Percentiles rank a stretch among this genome's conserved stretches.
Evolutionary conservation across 2,113 vertebrate species (phyloP).

Genomic region (Aptenodytes forsteri): DNA sequence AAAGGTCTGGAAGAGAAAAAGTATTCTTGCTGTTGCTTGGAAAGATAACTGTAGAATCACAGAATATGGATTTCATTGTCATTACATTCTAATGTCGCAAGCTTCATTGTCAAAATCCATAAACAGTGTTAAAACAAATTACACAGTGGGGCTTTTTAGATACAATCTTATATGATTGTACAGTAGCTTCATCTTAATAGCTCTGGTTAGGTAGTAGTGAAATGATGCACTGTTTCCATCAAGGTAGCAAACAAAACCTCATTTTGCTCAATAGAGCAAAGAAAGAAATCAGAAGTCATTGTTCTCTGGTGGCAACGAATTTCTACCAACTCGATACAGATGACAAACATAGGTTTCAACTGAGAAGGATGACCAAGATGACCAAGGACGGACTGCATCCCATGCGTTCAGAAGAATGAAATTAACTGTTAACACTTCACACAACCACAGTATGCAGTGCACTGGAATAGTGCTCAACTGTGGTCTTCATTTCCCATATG

Average conservation of each 20-base stretch:
- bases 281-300: background rate
- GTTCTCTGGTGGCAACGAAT: background rate
- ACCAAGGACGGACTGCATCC: background rate
- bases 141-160: background rate
- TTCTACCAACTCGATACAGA: background rate
- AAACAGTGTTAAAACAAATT: background rate
- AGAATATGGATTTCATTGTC: background rate
- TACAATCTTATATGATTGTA: background rate
- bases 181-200: background rate
- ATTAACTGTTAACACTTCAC: background rate
- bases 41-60: background rate
- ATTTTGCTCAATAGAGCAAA: background rate
- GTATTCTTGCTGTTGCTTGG: background rate
- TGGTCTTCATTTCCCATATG: background rate
- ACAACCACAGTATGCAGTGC: background rate
- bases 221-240: background rate
- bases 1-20: background rate
- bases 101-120: background rate
- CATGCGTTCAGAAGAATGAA: background rate
- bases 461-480: background rate
- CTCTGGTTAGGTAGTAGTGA: background rate
- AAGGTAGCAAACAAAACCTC: background rate
- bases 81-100: rapidly evolving
- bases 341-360: background rate
- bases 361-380: background rate